Evolutionary conservation across 2,888 invertebrate species (phyloP).

Genomic region (Cerastoderma edule): DNA sequence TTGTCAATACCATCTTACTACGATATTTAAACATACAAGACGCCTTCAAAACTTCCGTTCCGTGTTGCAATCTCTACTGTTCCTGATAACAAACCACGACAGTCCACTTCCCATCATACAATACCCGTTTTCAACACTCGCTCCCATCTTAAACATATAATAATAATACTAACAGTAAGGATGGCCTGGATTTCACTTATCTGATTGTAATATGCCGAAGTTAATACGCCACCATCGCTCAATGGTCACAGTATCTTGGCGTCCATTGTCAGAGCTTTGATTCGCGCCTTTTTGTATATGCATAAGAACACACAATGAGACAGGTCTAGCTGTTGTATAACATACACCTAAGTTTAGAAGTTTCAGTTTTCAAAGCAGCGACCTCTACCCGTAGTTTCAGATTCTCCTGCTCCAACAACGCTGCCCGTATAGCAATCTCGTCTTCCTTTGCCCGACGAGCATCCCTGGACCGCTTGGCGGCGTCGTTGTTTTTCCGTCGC

Average conservation of each 20-base stretch:
- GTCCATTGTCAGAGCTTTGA: neutral
- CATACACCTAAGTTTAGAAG: constrained; percentile 86
- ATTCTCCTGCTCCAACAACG: constrained; percentile 94
- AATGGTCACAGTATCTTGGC: neutral
- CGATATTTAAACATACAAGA: no score
- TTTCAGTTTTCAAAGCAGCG: constrained; percentile 88
- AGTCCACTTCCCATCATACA: no score
- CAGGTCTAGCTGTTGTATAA: constrained; percentile 80
- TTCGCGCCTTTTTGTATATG: neutral
- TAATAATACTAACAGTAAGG: neutral
- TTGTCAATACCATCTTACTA: no score
- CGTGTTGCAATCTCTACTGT: no score
- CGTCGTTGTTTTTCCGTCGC: constrained; percentile 95
- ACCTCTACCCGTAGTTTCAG: constrained; percentile 90
- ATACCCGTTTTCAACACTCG: neutral
- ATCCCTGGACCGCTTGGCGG: constrained; percentile 97
- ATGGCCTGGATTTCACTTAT: neutral
- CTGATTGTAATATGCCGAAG: neutral
- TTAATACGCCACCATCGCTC: neutral
- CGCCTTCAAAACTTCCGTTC: no score
- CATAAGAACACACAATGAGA: neutral
- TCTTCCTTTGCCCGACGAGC: constrained; percentile 95
- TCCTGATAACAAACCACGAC: no score
- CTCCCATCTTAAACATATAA: neutral
- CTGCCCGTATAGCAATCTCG: constrained; percentile 94